These are phyloP conservation scores for Amphiprion percula DNA, from an alignment of 2,113 vertebrate genomes.

Conservation along the genomic window DNA sequence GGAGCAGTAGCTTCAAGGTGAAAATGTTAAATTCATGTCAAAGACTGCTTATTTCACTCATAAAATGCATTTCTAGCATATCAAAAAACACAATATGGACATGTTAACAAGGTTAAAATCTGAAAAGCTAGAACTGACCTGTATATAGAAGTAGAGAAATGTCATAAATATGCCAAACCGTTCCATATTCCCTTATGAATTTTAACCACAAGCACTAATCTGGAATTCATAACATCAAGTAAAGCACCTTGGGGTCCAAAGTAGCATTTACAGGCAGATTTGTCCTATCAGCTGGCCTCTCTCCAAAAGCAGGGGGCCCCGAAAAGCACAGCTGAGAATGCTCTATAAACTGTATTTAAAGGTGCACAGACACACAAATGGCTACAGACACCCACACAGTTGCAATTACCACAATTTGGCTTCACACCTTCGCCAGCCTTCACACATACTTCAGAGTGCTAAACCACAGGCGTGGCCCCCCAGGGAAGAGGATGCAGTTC, in stretches of 20 bases:
- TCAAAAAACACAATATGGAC: too few species aligned
- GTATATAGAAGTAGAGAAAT: too few species aligned
- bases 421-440: conserved; percentile 61
- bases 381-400: conserved; percentile 39
- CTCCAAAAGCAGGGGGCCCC: not conserved
- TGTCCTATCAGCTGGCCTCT: conserved; percentile 2
- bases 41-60: too few species aligned
- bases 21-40: too few species aligned
- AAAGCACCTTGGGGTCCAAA: not conserved
- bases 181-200: not conserved
- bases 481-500: conserved; percentile 43
- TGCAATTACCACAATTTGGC: conserved; percentile 73
- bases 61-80: too few species aligned
- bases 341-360: conserved; percentile 64
- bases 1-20: too few species aligned
- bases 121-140: too few species aligned
- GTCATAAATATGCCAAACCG: not conserved
- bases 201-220: not conserved
- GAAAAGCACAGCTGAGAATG: conserved; percentile 62
- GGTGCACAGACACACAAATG: conserved; percentile 55
- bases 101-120: too few species aligned
- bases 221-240: not conserved
- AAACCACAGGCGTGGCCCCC: conserved; percentile 36
- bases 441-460: conserved; percentile 58
- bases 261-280: not conserved